Evolutionary conservation across 2,888 invertebrate genomes (phyloP).

Genomic region (Plagodis dolabraria): DNA sequence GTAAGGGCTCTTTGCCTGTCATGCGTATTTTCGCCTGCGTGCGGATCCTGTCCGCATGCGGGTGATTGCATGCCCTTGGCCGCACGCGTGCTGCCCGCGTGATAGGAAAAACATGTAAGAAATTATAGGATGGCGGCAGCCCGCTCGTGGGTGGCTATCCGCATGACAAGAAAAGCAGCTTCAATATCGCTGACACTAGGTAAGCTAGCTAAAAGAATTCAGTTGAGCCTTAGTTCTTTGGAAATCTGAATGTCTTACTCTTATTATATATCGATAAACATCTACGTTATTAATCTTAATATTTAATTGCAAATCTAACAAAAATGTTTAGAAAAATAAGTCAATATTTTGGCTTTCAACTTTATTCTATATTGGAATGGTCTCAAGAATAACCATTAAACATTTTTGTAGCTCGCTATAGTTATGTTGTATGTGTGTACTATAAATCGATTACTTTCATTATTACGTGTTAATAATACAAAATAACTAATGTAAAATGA

Average conservation of each 20-base stretch:
- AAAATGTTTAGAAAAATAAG: slow-evolving; percentile 83
- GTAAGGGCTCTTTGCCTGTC: too few relatives aligned
- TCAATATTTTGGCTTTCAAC: slow-evolving; percentile 82
- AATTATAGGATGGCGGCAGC: too few relatives aligned
- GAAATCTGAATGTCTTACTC: slow-evolving; percentile 76
- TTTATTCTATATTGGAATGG: slow-evolving; percentile 81
- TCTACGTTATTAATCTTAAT: slow-evolving; percentile 73
- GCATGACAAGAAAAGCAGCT: too few relatives aligned
- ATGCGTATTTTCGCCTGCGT: too few relatives aligned
- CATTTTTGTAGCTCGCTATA: slow-evolving; percentile 56
- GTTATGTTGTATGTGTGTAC: slow-evolving; percentile 38
- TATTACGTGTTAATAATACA: slow-evolving; percentile 23
- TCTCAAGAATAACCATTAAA: slow-evolving; percentile 75
- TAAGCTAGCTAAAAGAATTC: slow-evolving; percentile 72
- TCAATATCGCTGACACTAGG: slow-evolving; percentile 50
- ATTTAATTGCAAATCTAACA: slow-evolving; percentile 80
- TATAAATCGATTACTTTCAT: slow-evolving; percentile 17
- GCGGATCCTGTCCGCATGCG: too few relatives aligned
- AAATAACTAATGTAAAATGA: slow-evolving; percentile 26
- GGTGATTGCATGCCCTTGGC: too few relatives aligned
- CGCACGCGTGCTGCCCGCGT: too few relatives aligned
- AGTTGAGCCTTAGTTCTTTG: slow-evolving; percentile 82
- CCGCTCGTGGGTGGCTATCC: too few relatives aligned
- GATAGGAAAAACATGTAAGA: too few relatives aligned
- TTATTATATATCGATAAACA: slow-evolving; percentile 76